phyloP scores from a whole-genome alignment of 2,888 invertebrate species.

The Thyatira batis region DNA sequence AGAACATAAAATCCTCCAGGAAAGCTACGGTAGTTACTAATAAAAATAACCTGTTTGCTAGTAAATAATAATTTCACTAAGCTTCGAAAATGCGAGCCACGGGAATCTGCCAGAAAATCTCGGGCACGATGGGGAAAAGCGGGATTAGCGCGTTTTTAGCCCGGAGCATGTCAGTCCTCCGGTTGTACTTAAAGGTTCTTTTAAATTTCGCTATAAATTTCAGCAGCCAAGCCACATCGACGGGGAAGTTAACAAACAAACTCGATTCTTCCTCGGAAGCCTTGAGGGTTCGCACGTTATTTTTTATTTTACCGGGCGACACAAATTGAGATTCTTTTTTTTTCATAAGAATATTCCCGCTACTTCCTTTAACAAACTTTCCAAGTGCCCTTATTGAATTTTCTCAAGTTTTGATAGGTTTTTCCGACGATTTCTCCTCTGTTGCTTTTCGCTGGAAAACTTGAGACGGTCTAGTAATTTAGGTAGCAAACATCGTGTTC shows the following conservation, averaged over 20 bases:
- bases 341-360: slow-evolving; percentile 73
- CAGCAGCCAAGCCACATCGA: slow-evolving; percentile 30
- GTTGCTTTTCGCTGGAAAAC: slow-evolving; percentile 60
- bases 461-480: slow-evolving; percentile 66
- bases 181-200: neutral
- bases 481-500: slow-evolving; percentile 49
- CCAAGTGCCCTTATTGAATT: slow-evolving; percentile 81
- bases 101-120: neutral
- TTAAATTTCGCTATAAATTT: slow-evolving; percentile 1
- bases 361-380: slow-evolving; percentile 78
- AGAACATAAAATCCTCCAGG: too few relatives aligned
- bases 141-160: neutral
- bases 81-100: neutral
- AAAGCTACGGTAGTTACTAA: neutral
- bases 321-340: slow-evolving; percentile 71
- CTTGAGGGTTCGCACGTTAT: slow-evolving; percentile 49
- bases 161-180: neutral
- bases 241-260: slow-evolving; percentile 54
- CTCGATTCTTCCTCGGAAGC: slow-evolving; percentile 48
- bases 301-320: slow-evolving; percentile 69
- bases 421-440: slow-evolving; percentile 74
- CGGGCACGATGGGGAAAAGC: neutral
- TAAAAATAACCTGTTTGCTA: neutral
- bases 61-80: neutral
- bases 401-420: slow-evolving; percentile 82